Evolutionary conservation across 2,797 vertebrate genomes (phyloP).

Genomic region (Fistularia tabacaria): DNA sequence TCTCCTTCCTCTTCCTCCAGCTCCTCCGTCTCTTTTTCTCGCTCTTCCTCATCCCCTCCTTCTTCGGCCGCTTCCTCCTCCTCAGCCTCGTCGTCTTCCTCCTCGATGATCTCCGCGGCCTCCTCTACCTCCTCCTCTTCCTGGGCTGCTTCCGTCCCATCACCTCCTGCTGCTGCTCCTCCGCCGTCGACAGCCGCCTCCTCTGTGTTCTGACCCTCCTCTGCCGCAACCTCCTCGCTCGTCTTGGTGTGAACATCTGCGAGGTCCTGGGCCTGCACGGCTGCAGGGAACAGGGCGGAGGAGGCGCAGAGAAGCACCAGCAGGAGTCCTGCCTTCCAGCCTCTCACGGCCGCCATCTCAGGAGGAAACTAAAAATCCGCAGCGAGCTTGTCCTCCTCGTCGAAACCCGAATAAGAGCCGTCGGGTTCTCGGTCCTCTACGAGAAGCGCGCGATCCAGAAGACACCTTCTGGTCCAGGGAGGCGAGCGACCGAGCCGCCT

Average conservation of each 20-base stretch:
- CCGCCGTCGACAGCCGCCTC: not conserved
- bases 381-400: not conserved
- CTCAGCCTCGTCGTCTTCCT: slow-evolving; percentile 26
- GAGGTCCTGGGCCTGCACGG: slow-evolving; percentile 44
- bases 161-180: not conserved
- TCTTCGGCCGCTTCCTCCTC: slow-evolving; percentile 15
- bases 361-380: not conserved
- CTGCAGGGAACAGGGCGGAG: slow-evolving; percentile 34
- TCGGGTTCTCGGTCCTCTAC: not conserved
- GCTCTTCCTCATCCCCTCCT: not conserved
- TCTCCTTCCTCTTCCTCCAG: not conserved
- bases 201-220: no score
- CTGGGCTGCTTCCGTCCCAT: not conserved
- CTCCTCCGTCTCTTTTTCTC: slow-evolving; percentile 2
- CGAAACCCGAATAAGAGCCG: slow-evolving; percentile 7
- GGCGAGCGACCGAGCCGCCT: slow-evolving; percentile 26
- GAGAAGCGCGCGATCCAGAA: slow-evolving; percentile 1
- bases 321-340: slow-evolving; percentile 64
- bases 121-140: not conserved
- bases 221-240: slow-evolving; percentile 4
- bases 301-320: slow-evolving; percentile 67
- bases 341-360: slow-evolving; percentile 64
- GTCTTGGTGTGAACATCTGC: not conserved
- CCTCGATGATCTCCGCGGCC: slow-evolving; percentile 10
- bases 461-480: not conserved